Percentiles rank a stretch among this genome's conserved stretches.
Evolutionary conservation across 2,797 vertebrate genomes (phyloP).

Genomic region (Alectoris magna): DNA sequence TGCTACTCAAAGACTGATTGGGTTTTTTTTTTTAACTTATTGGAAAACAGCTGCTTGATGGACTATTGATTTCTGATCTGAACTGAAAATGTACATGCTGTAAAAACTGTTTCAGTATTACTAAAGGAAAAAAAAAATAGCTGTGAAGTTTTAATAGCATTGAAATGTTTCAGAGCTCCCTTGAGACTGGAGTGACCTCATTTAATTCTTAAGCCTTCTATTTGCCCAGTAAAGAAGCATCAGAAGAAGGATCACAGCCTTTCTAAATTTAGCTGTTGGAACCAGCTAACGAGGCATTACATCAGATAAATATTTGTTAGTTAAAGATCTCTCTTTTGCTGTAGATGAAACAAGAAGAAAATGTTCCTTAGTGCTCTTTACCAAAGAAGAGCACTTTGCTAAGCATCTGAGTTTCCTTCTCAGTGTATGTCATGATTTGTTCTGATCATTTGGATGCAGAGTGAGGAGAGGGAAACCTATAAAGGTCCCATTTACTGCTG

Average conservation of each 20-base stretch:
- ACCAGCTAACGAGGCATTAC: slow-evolving; percentile 2
- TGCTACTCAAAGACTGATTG: background rate
- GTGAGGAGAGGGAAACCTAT: slow-evolving; percentile 44
- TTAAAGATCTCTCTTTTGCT: background rate
- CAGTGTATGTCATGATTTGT: background rate
- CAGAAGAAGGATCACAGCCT: slow-evolving; percentile 56
- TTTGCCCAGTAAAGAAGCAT: slow-evolving; percentile 29
- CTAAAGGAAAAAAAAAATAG: background rate
- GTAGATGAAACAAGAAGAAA: background rate
- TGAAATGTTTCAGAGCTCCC: slow-evolving; percentile 48
- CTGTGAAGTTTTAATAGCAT: slow-evolving; percentile 19
- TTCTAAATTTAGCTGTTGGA: slow-evolving; percentile 65
- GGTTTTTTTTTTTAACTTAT: background rate
- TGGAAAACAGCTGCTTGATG: background rate
- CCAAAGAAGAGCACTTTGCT: background rate
- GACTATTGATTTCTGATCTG: background rate
- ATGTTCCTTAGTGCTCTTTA: background rate
- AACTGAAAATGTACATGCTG: background rate
- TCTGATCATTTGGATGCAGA: slow-evolving; percentile 29
- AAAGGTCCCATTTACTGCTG: slow-evolving; percentile 69
- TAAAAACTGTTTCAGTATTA: background rate
- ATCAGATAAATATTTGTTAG: slow-evolving; percentile 56
- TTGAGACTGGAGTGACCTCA: slow-evolving; percentile 53
- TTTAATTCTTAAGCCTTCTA: slow-evolving; percentile 65
- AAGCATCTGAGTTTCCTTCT: background rate